Evolutionary conservation across 2,113 vertebrate species (phyloP).

Genomic region (Emydocephalus ijimae): DNA sequence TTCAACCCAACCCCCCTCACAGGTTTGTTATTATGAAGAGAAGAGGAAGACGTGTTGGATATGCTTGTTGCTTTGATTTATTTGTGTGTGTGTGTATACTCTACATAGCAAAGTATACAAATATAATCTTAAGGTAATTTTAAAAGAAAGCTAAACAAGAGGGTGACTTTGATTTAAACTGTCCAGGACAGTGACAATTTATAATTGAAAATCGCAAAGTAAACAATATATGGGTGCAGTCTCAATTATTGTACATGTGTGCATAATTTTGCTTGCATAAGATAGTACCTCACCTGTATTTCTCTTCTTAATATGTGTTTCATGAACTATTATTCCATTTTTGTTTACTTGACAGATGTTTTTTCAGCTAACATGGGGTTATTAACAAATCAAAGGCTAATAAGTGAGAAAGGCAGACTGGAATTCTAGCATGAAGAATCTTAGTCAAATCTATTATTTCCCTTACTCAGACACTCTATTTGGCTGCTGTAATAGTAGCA

Average conservation of each 20-base stretch:
- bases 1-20: no score
- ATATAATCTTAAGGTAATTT: background rate
- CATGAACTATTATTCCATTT: background rate
- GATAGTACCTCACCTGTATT: background rate
- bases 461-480: background rate
- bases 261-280: background rate
- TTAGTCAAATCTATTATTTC: background rate
- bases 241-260: background rate
- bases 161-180: background rate
- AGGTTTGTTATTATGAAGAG: background rate
- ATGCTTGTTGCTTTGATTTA: background rate
- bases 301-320: background rate
- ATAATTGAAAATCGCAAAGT: background rate
- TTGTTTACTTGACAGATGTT: background rate
- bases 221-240: background rate
- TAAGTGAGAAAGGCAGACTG: background rate
- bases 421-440: background rate
- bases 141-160: conserved; percentile 9
- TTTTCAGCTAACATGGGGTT: background rate
- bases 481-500: background rate
- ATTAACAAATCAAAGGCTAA: background rate
- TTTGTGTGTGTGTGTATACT: background rate
- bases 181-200: background rate
- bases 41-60: background rate
- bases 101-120: conserved; percentile 30